A percentile compares a stretch with the other conserved stretches of the same genome.
Evolutionary conservation across 2,113 vertebrate genomes (phyloP).

Genomic region (Ctenomys sociabilis): DNA sequence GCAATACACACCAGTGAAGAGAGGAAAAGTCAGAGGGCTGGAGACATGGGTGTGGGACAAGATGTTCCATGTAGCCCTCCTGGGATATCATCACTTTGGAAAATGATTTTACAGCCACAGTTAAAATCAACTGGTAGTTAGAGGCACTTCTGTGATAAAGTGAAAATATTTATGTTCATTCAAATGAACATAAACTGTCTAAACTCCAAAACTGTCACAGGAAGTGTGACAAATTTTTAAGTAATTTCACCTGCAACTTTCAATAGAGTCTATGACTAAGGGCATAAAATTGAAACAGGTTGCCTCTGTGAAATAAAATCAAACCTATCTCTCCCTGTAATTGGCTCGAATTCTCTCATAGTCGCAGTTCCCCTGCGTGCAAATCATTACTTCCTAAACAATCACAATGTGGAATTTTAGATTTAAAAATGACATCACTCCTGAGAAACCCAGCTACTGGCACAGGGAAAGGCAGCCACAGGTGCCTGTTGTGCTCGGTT

Average conservation of each 20-base stretch:
- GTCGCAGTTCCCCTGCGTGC: neutral
- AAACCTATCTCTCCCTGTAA: conserved; percentile 46
- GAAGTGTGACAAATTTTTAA: conserved; percentile 77
- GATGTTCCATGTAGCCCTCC: conserved; percentile 66
- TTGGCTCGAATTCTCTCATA: conserved; percentile 30
- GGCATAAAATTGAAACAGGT: conserved; percentile 72
- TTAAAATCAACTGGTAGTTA: conserved; percentile 80
- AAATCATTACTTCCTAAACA: conserved; percentile 61
- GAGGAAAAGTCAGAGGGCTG: conserved; percentile 53
- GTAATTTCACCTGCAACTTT: conserved; percentile 78
- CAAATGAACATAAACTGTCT: neutral
- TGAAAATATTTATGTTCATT: conserved; percentile 82
- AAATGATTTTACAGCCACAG: conserved; percentile 78
- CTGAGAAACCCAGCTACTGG: neutral
- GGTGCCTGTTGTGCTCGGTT: neutral
- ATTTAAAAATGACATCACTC: neutral
- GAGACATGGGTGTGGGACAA: conserved; percentile 56
- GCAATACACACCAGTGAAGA: conserved; percentile 47
- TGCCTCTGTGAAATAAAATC: conserved; percentile 59
- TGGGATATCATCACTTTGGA: conserved; percentile 67
- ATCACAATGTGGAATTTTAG: conserved; percentile 37
- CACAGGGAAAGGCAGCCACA: neutral
- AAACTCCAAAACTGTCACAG: conserved; percentile 75
- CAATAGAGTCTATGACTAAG: conserved; percentile 70
- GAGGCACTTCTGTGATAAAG: conserved; percentile 76